Evolutionary conservation across 2,113 vertebrate species (phyloP).

Genomic region (Anoura caudifer): DNA sequence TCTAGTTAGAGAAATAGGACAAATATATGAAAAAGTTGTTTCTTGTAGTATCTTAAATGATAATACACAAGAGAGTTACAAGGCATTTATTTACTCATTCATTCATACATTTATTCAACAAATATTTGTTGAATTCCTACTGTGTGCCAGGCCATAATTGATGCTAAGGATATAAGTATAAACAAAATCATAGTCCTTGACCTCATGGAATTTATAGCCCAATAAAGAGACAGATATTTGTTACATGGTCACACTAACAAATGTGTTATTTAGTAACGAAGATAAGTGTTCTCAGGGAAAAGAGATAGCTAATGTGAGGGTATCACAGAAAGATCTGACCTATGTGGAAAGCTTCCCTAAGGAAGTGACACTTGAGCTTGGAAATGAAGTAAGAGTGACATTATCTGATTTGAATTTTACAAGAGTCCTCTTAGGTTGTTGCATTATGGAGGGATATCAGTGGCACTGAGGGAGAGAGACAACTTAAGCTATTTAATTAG

Average conservation of each 20-base stretch:
- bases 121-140: neutral
- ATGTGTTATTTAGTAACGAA: neutral
- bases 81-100: neutral
- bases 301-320: neutral
- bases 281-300: neutral
- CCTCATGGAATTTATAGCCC: neutral
- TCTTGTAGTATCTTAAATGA: neutral
- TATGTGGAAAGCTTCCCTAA: neutral
- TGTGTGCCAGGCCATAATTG: neutral
- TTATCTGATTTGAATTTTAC: neutral
- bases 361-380: neutral
- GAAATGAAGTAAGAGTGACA: neutral
- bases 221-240: neutral
- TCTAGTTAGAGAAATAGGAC: neutral
- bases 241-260: neutral
- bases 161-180: neutral
- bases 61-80: neutral
- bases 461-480: neutral
- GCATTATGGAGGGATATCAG: neutral
- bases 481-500: neutral
- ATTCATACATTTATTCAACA: neutral
- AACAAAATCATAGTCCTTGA: neutral
- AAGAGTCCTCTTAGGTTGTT: neutral
- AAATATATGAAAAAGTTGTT: neutral
- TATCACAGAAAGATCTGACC: neutral